Evolutionary conservation across 2,797 vertebrate genomes (phyloP), one percentile per base, ranked within the genome.

Genomic region (Poecilia wingei): DNA sequence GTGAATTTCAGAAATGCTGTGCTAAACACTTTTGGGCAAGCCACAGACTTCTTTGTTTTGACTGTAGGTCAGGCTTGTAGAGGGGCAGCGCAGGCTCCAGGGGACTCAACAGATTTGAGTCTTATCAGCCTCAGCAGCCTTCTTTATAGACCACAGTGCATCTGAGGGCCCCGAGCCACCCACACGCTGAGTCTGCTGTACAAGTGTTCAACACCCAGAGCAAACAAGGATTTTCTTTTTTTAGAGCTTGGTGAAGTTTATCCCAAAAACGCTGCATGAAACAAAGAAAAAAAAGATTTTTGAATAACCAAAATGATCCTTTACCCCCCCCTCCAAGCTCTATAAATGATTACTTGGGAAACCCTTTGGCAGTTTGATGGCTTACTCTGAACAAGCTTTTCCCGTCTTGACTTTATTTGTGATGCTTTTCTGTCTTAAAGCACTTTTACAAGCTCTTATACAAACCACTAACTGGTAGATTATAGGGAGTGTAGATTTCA

Each of bases 81-180:
- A 88, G 80, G 75, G 57, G 80, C 74, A 79, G 66, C 53, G 79
- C 16, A 84, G 77, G 51, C 86, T 88, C 31, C 68, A 77, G 76
- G 78, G 75, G 47, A 76, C 75, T 79, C 79, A 68, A 71, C 85
- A 90, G 79, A 89, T 90, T 86, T 88, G 66, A 79, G 78, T 91
- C 83, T 91, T 91, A 91, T 91, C 86, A 83, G 76, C 33, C 55
- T 39, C 70, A 88, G 76, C 86, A 91, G 82, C 81, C 57, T 55
- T 89, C 84, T 85, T 88, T 72, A 84, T 79, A 81, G 79, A 55
- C 84, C 74, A 80, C 79, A 76, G 81, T 81, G 78, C 8, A 41
- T 80, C 82, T 76, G 41, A 79, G 82, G 82, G 83, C 82, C 61
- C 76, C 76, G 59, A 87, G 82, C 82, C 8, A 51, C 81, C 74